Evolutionary conservation across 2,797 vertebrate species (phyloP), one percentile per base, ranked within the genome.

Genomic region (Eulemur coronatus): DNA sequence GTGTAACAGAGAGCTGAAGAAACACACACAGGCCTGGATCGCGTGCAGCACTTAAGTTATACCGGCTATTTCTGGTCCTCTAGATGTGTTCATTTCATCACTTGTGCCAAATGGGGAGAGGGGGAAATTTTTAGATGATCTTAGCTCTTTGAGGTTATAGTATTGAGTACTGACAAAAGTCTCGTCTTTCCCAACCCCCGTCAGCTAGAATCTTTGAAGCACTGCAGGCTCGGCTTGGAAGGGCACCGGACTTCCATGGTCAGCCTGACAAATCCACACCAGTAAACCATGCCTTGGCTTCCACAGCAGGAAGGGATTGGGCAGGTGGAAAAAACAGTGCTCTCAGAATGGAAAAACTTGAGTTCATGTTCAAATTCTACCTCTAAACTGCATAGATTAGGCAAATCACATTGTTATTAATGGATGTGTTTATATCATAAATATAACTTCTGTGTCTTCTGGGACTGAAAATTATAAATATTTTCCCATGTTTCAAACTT

Each of bases 361-460:
- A 78, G 59, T 43, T 97, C 84, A 92, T 88, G 50, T 50, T 81
- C 93, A 95, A 84, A 84, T 59, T 91, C 10, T 80, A 22, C n/a
- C 76, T 84, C 59, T 89, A 18, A 59, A 61, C 46, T 86, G 24
- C 7, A 20, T 17, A 55, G 8, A 48, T 89, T 22, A 61, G 79
- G 61, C 59, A 96, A 57, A 35, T 59, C 75, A 80, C 13, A 63
- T 20, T 84, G 46, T 73, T 80, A 72, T 18, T 55, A 93, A 96
- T 14, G 30, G 30, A 79, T 52, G 26, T 41, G 28, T 73, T 95
- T 65, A 22, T 43, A 30, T 11, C n/a, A 5, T 76, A 89, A 96
- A 86, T 30, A 43, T 33, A 89, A 73, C 48, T 84, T 80, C 59
- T 15, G 0, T 38, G 48, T 91, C 33, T 48, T 91, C 43, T 52